These are phyloP conservation scores for Drosophila crucigera DNA, from an alignment of 2,888 invertebrate genomes.

Conservation along the genomic window DNA sequence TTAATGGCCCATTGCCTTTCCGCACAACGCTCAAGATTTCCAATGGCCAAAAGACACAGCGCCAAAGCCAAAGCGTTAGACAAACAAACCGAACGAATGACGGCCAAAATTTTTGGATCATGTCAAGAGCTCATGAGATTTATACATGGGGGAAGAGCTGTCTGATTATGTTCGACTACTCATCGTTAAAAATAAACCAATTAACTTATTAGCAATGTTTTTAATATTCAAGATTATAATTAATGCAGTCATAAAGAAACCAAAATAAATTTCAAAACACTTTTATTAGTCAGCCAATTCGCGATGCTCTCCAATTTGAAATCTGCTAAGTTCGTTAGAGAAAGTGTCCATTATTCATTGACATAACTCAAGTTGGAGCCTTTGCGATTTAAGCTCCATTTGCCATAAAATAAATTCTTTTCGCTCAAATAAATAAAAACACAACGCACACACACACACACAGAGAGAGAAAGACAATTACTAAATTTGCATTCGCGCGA, in stretches of 20 bases:
- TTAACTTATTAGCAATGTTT: constrained; percentile 43
- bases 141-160: not conserved
- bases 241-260: constrained; percentile 4
- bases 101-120: constrained; percentile 12
- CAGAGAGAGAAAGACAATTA: constrained; percentile 61
- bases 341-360: constrained; percentile 50
- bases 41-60: constrained; percentile 35
- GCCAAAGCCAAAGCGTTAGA: constrained; percentile 7
- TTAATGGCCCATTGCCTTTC: constrained; percentile 75
- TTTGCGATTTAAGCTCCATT: constrained; percentile 54
- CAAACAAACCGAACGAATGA: constrained; percentile 22
- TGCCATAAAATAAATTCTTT: constrained; percentile 67
- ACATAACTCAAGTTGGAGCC: constrained; percentile 55
- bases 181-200: constrained; percentile 10
- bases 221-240: not conserved
- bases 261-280: constrained; percentile 6
- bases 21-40: constrained; percentile 56
- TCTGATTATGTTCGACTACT: constrained; percentile 4
- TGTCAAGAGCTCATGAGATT: constrained; percentile 16
- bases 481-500: constrained; percentile 74
- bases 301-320: constrained; percentile 1
- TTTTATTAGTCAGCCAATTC: constrained; percentile 22
- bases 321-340: constrained; percentile 27
- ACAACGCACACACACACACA: constrained; percentile 9
- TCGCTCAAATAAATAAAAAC: constrained; percentile 65